Percentiles rank a stretch among this genome's conserved stretches.
These are phyloP conservation scores for Pemphigus obesinymphae DNA, from an alignment of 1,140 invertebrate genomes.

Conservation along the genomic window DNA sequence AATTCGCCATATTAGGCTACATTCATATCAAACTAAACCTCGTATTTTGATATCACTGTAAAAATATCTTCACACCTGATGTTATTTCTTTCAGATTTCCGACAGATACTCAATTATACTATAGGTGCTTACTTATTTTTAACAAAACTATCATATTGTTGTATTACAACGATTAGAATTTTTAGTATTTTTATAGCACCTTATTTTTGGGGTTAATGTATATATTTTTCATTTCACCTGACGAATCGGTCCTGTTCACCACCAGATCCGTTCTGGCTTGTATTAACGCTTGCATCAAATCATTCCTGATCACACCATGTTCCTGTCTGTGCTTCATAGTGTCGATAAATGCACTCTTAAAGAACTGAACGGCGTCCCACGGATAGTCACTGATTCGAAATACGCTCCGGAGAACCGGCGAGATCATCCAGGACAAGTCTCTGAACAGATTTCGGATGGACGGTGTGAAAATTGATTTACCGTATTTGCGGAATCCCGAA, in stretches of 20 bases:
- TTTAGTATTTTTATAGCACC: no score
- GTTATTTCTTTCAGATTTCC: no score
- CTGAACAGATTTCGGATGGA: slow-evolving; percentile 11
- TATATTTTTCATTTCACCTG: no score
- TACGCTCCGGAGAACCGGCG: background rate
- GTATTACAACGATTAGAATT: no score
- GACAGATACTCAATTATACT: no score
- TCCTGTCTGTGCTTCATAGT: slow-evolving; percentile 47
- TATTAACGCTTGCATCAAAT: slow-evolving; percentile 48
- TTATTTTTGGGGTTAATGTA: no score
- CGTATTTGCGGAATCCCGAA: slow-evolving; percentile 54
- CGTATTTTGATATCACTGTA: no score
- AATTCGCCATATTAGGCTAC: no score
- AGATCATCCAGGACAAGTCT: background rate
- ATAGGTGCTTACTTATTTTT: no score
- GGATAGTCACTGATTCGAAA: background rate
- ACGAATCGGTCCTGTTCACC: background rate
- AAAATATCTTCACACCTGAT: no score
- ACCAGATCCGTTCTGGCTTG: slow-evolving; percentile 30
- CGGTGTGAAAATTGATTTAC: slow-evolving; percentile 45
- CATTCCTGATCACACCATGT: slow-evolving; percentile 47
- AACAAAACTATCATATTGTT: no score
- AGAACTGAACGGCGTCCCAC: slow-evolving; percentile 45
- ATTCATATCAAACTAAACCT: no score
- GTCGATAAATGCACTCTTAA: slow-evolving; percentile 43